Evolutionary conservation across 2,797 vertebrate species (phyloP).

Genomic region (Orientallactaga sibirica): DNA sequence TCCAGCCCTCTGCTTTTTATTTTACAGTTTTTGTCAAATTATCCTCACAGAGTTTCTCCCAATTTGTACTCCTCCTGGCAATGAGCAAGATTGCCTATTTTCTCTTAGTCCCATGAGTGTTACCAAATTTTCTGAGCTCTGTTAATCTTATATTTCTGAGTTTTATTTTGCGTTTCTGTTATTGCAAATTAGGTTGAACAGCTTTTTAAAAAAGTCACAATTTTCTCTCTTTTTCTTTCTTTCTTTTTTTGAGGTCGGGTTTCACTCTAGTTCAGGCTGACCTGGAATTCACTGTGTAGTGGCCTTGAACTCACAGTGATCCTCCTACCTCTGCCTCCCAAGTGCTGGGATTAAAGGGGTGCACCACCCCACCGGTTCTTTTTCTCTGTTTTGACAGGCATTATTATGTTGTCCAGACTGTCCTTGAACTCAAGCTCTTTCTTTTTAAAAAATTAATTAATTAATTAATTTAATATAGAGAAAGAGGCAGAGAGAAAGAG

Average conservation of each 20-base stretch:
- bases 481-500: too few species aligned
- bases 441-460: background rate
- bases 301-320: background rate
- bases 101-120: background rate
- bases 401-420: background rate
- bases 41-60: background rate
- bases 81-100: background rate
- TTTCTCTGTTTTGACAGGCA: background rate
- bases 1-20: background rate
- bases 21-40: background rate
- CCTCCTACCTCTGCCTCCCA: background rate
- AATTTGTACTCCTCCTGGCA: background rate
- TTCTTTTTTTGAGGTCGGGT: too few species aligned
- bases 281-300: background rate
- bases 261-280: too few species aligned
- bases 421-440: background rate
- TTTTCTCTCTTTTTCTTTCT: too few species aligned
- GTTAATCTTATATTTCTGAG: constrained; percentile 9
- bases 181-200: constrained; percentile 21
- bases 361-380: too few species aligned
- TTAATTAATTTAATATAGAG: too few species aligned
- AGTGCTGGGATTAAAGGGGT: background rate
- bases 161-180: constrained; percentile 62
- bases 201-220: too few species aligned
- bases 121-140: constrained; percentile 30